These are phyloP conservation scores for Pelagia noctiluca DNA, from an alignment of 30 jellyfish, hydroid and myxozoan genomes.

Conservation along the genomic window DNA sequence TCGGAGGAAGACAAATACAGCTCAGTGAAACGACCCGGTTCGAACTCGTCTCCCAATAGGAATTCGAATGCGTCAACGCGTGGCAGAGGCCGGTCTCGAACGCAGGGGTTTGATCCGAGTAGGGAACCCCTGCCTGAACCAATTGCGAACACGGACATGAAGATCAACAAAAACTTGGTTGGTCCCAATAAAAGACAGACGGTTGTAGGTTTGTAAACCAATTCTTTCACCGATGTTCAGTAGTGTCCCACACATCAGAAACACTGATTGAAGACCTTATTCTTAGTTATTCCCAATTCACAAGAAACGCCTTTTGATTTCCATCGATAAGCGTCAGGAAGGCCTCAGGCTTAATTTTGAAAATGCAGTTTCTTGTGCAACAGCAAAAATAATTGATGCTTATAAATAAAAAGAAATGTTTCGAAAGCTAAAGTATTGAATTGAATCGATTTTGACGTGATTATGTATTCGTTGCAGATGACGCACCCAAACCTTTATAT, in stretches of 20 bases:
- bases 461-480: too few relatives aligned
- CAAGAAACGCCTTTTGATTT: too few relatives aligned
- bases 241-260: too few relatives aligned
- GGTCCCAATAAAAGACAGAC: conserved; percentile 7
- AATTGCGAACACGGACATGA: not conserved
- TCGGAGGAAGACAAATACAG: conserved; percentile 79
- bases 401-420: too few relatives aligned
- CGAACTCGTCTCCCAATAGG: conserved; percentile 10
- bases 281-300: too few relatives aligned
- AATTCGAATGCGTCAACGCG: conserved; percentile 24
- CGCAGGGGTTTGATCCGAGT: not conserved
- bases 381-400: not conserved
- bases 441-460: too few relatives aligned
- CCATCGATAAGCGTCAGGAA: too few relatives aligned
- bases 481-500: not conserved
- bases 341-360: too few relatives aligned
- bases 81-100: conserved; percentile 56
- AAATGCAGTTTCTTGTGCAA: conserved; percentile 1
- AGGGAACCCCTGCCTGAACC: not conserved
- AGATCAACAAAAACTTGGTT: not conserved
- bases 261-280: too few relatives aligned
- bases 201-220: too few relatives aligned
- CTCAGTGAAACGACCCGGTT: conserved; percentile 57
- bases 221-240: conserved; percentile 7
- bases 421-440: too few relatives aligned